These are phyloP conservation scores for Diorhabda sublineata DNA, from an alignment of 1,140 invertebrate genomes.

Conservation along the genomic window DNA sequence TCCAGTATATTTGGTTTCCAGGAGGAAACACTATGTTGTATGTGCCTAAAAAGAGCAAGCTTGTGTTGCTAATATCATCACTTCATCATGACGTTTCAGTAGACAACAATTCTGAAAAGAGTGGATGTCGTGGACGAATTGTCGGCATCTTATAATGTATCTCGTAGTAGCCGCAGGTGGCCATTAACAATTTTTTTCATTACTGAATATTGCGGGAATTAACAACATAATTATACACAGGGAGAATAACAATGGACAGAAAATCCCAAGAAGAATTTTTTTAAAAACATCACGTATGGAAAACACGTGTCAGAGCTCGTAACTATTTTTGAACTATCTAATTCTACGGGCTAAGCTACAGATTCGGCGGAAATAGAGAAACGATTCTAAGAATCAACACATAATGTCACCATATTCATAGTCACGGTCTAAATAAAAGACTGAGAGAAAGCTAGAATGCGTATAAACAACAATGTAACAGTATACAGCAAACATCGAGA, in stretches of 20 bases:
- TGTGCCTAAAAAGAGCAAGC: slow-evolving; percentile 38
- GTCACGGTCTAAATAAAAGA: no score
- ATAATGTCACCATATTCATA: no score
- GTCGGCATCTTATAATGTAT: slow-evolving; percentile 11
- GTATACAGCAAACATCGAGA: no score
- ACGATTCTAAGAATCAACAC: no score
- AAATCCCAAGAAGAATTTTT: background rate
- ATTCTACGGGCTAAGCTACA: no score
- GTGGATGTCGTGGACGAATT: slow-evolving; percentile 11
- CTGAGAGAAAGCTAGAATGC: no score
- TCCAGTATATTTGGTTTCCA: slow-evolving; percentile 30
- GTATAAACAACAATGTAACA: no score
- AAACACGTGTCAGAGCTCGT: no score
- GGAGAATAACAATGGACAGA: background rate
- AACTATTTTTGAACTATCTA: no score
- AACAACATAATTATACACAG: slow-evolving; percentile 23
- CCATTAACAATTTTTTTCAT: slow-evolving; percentile 22
- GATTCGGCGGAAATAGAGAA: no score
- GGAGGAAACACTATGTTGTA: slow-evolving; percentile 36
- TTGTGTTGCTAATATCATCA: slow-evolving; percentile 17
- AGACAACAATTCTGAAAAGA: no score
- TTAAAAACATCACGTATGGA: background rate
- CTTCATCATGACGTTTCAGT: no score
- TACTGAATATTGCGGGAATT: slow-evolving; percentile 28
- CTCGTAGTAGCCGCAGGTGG: slow-evolving; percentile 11